Base-by-base conservation (phyloP, 2,888 invertebrate species). In the Trissonchulus latispiculum region DNA sequence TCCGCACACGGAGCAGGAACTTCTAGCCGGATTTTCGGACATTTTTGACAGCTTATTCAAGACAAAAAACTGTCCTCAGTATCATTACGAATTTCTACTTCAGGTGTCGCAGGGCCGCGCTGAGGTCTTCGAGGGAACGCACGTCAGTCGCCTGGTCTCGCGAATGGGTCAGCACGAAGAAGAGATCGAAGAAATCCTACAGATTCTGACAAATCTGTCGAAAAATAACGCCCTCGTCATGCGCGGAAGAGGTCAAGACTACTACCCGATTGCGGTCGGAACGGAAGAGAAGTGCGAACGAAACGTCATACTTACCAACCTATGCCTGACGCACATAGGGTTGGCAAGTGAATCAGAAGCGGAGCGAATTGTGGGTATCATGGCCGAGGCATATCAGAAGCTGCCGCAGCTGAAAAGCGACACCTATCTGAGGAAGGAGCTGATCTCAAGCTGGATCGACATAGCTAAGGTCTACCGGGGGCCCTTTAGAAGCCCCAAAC, bases 91-190 rank as follows among this genome's bases (percentile, higher is more conserved):
- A n/a, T n/a, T 68, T 32, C 36, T 68, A 15, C 36, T 36, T n/a
- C n/a, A 15, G 29, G 36, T 68, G 33, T 3, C 36, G 8, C 3
- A 68, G 36, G 36, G 36, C 33, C 2, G 3, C 31, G 31, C 69
- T 3, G 15, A 8, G 8, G 31, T 8, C 28, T 68, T 68, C n/a
- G 23, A 23, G 15, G 35, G 35, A n/a, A 28, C 33, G 8, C 69
- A 68, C 36, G 36, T 68, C 36, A 68, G 69, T 36, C 69, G 69
- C 3, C 36, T 68, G 3, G 69, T 68, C 8, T 32, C 35, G n/a
- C 35, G 69, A 3, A 68, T 68, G 69, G 69, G 69, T 15, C 33
- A 32, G n/a, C 69, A 68, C 69, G 69, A 68, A 68, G 69, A 68
- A 68, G 69, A 68, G 15, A 68, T n/a, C 3, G n/a, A 32, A n/a